Evolutionary conservation across 2,888 invertebrate species (phyloP).

Genomic region (Tenthredo scrophulariae): DNA sequence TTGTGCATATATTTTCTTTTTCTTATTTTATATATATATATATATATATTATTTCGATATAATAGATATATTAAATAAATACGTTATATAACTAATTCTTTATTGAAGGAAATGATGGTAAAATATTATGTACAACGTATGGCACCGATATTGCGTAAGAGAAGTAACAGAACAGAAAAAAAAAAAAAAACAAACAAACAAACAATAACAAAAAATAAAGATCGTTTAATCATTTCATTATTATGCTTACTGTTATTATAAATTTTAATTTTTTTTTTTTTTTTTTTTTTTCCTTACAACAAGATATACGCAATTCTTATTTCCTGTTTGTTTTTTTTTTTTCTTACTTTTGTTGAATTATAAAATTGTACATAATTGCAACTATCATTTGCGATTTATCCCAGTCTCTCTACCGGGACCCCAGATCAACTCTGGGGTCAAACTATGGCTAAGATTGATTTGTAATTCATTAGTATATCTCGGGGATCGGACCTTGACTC

Average conservation of each 20-base stretch:
- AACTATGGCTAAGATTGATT: constrained; percentile 26
- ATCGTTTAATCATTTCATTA: neutral
- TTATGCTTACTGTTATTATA: neutral
- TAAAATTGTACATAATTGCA: neutral
- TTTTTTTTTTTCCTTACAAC: too few species aligned
- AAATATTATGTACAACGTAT: too few species aligned
- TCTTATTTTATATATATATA: neutral
- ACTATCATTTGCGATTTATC: neutral
- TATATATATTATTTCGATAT: neutral
- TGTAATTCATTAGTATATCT: constrained; percentile 14
- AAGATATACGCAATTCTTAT: too few species aligned
- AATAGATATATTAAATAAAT: neutral
- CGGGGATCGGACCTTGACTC: constrained; percentile 17
- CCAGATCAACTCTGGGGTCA: neutral
- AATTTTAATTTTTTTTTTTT: neutral
- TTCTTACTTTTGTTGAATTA: neutral
- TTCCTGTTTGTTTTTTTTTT: too few species aligned
- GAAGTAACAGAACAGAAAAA: neutral
- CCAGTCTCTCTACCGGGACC: neutral
- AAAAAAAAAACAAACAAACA: neutral
- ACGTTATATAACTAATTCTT: neutral
- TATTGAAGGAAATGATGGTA: too few species aligned
- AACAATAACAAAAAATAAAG: neutral
- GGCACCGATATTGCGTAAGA: too few species aligned
- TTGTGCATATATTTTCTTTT: neutral